phyloP scores from a whole-genome alignment of 1,140 invertebrate genomes.

The Saccostrea cuccullata region DNA sequence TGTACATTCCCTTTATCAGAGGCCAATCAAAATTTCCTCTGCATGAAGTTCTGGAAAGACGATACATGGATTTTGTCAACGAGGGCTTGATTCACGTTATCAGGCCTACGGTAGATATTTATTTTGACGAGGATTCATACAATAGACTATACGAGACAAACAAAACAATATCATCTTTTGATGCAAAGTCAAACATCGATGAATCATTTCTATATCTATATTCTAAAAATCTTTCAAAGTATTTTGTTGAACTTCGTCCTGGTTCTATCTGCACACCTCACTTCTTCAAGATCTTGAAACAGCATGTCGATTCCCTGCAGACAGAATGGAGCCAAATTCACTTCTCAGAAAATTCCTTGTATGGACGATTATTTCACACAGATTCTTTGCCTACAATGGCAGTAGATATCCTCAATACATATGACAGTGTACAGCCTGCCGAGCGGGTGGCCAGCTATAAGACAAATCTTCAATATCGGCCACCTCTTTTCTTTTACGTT shows the following conservation, averaged over 20 bases:
- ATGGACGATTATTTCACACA: not conserved
- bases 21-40: not conserved
- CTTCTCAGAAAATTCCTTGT: not conserved
- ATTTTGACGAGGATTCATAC: not conserved
- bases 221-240: slow-evolving; percentile 8
- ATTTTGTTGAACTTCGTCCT: not conserved
- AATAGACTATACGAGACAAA: not conserved
- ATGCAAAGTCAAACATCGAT: slow-evolving; percentile 8
- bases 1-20: not conserved
- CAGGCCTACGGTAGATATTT: not conserved
- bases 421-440: not conserved
- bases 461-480: not conserved
- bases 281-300: not conserved
- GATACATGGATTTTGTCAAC: not conserved
- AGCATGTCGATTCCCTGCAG: not conserved
- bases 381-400: not conserved
- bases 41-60: slow-evolving; percentile 7
- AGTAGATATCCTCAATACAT: not conserved
- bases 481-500: not conserved
- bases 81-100: slow-evolving; percentile 8
- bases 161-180: not conserved
- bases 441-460: not conserved
- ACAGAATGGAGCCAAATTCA: not conserved
- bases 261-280: not conserved
- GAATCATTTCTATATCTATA: not conserved